Conservation (phyloP, 1,140 invertebrate species). For the Drosophila subpulchrella region DNA sequence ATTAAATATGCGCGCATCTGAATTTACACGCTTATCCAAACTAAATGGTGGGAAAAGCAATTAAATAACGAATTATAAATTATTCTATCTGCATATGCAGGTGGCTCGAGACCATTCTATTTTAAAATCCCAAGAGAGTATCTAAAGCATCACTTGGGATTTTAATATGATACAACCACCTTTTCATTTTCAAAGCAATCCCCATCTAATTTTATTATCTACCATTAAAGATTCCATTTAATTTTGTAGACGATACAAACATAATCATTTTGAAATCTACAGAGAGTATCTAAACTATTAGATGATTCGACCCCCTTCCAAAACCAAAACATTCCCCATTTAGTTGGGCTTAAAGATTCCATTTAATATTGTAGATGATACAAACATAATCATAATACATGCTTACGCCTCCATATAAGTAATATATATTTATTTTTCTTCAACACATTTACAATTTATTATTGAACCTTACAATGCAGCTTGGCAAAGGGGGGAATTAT, state of each 20-base stretch:
- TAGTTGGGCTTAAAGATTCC: slow-evolving; percentile 21
- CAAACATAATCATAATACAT: slow-evolving; percentile 12
- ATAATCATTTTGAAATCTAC: background rate
- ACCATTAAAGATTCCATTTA: slow-evolving; percentile 16
- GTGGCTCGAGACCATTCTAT: no score
- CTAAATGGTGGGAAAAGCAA: slow-evolving; percentile 26
- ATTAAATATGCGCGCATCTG: slow-evolving; percentile 54
- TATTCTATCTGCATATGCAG: background rate
- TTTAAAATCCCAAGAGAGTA: background rate
- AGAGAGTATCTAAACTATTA: no score
- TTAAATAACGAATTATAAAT: slow-evolving; percentile 32
- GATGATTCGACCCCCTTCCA: no score
- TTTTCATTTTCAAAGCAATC: background rate
- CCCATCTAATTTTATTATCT: background rate
- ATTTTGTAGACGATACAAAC: slow-evolving; percentile 4
- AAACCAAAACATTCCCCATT: background rate
- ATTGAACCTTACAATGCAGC: slow-evolving; percentile 60
- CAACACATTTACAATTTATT: slow-evolving; percentile 57
- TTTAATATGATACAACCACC: no score
- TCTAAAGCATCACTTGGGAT: background rate
- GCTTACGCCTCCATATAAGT: slow-evolving; percentile 33
- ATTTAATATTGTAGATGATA: slow-evolving; percentile 14
- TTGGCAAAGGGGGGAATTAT: slow-evolving; percentile 73
- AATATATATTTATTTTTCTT: slow-evolving; percentile 43
- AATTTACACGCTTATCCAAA: slow-evolving; percentile 12